Conservation (phyloP, 2,797 vertebrate genomes). For the Alca torda region DNA sequence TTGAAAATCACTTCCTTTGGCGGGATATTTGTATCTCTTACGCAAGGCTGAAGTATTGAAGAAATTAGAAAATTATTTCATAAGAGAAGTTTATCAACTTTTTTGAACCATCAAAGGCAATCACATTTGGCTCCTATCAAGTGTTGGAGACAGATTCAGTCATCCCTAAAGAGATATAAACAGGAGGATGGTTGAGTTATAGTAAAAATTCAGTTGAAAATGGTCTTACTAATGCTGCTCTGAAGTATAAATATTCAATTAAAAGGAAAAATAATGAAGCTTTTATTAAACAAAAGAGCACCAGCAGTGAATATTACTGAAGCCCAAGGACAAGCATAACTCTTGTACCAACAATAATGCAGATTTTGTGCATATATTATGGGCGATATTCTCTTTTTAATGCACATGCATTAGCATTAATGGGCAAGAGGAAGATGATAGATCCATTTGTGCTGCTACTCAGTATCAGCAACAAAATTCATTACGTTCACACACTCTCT, state of each 20-base stretch:
- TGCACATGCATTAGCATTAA: conserved; percentile 59
- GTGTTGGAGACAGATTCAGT: not conserved
- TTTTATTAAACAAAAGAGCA: conserved; percentile 59
- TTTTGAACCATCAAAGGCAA: not conserved
- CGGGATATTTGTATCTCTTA: not conserved
- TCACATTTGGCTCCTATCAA: not conserved
- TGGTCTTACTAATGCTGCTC: not conserved
- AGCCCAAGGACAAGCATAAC: conserved; percentile 39
- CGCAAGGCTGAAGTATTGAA: not conserved
- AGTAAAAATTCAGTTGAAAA: conserved; percentile 28
- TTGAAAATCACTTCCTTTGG: not conserved
- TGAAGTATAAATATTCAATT: conserved; percentile 46
- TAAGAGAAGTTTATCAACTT: not conserved
- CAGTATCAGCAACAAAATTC: conserved; percentile 15
- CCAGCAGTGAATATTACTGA: not conserved
- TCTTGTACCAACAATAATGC: conserved; percentile 6
- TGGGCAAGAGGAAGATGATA: not conserved
- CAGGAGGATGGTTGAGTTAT: not conserved
- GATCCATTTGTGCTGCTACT: conserved; percentile 32
- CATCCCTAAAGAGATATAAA: not conserved
- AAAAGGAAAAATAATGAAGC: conserved; percentile 44
- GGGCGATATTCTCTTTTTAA: conserved; percentile 17
- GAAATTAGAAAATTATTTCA: not conserved
- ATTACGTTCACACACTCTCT: not conserved
- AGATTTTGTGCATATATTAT: conserved; percentile 45